Conservation (phyloP, 1,140 invertebrate genomes). For the Cydia amplana region DNA sequence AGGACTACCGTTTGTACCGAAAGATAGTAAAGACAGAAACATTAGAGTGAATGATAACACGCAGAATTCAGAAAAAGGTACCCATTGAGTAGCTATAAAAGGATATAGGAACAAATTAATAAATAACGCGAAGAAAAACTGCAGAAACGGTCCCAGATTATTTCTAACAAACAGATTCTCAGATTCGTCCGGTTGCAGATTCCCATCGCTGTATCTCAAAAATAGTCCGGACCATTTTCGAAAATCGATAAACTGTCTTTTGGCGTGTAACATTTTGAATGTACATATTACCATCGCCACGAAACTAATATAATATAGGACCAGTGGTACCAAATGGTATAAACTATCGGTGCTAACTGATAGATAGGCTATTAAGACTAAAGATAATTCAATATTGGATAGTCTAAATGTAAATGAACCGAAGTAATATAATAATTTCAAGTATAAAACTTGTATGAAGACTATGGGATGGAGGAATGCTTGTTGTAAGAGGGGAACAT, state of each 20-base stretch:
- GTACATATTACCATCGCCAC: constrained; percentile 87
- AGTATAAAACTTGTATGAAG: constrained; percentile 85
- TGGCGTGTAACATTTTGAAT: constrained; percentile 88
- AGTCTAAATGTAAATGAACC: constrained; percentile 80
- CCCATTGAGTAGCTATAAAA: constrained; percentile 86
- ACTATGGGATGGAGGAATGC: constrained; percentile 85
- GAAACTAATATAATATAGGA: constrained; percentile 86
- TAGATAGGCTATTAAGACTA: constrained; percentile 85
- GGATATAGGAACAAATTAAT: constrained; percentile 88
- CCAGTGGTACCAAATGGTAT: constrained; percentile 83
- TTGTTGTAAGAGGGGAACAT: constrained; percentile 85
- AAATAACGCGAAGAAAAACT: constrained; percentile 88
- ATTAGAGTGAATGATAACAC: constrained; percentile 86
- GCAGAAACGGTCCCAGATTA: constrained; percentile 88
- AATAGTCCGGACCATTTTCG: constrained; percentile 90
- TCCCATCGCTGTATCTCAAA: constrained; percentile 84
- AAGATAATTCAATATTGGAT: constrained; percentile 82
- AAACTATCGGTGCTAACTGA: constrained; percentile 84
- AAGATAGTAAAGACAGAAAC: constrained; percentile 86
- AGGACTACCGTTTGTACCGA: constrained; percentile 80
- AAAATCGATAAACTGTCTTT: constrained; percentile 87
- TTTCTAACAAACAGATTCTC: constrained; percentile 91
- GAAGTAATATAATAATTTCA: constrained; percentile 83
- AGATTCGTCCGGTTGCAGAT: constrained; percentile 87
- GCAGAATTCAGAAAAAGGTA: constrained; percentile 90